phyloP scores from a whole-genome alignment of 2,888 invertebrate genomes.

The Dolichopus griseipennis region DNA sequence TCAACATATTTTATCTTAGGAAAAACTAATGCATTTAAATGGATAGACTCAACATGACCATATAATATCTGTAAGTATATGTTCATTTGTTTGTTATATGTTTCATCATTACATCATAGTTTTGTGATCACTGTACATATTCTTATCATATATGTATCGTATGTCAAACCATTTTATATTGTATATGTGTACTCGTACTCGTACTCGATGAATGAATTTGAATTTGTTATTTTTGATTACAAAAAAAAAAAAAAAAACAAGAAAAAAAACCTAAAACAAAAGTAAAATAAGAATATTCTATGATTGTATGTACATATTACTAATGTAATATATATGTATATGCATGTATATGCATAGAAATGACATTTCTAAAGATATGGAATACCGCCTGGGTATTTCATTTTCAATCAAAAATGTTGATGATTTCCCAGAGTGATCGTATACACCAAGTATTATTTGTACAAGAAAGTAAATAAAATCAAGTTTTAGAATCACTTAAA shows the following conservation, averaged over 20 bases:
- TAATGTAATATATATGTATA: not conserved
- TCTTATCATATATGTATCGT: no score
- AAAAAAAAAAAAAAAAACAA: no score
- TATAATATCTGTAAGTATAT: not conserved
- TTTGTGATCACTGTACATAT: no score
- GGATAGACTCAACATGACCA: not conserved
- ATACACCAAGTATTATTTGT: not conserved
- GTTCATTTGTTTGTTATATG: not conserved
- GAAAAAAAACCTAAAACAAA: no score
- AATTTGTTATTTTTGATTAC: no score
- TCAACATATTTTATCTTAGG: not conserved
- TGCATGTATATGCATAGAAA: not conserved
- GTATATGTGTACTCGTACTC: no score
- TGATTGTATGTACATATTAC: not conserved
- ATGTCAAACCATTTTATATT: no score
- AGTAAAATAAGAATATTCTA: no score
- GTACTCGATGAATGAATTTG: no score
- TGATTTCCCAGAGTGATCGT: not conserved
- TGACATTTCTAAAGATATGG: not conserved
- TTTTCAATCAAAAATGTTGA: not conserved
- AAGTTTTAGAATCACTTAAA: constrained; percentile 18
- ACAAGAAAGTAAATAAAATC: constrained; percentile 12
- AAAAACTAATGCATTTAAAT: not conserved
- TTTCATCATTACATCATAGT: no score
- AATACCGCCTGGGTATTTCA: not conserved